phyloP scores from a whole-genome alignment of 1,140 invertebrate species.

The Wasmannia auropunctata region DNA sequence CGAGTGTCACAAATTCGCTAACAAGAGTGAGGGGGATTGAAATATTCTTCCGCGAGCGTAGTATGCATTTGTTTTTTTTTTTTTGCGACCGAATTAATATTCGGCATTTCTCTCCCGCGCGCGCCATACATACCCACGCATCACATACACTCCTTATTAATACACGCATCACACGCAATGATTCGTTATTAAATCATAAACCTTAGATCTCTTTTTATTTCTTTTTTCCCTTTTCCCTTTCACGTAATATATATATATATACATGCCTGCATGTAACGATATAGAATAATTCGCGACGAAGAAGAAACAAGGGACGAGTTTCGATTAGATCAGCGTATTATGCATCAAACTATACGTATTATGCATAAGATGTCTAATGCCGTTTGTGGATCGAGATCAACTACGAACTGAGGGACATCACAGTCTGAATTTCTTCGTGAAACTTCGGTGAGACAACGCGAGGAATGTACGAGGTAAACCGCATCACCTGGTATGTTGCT shows the following conservation, averaged over 20 bases:
- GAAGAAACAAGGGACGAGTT: constrained; percentile 30
- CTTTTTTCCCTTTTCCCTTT: not conserved
- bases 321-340: constrained; percentile 21
- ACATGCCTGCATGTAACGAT: constrained; percentile 68
- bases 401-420: constrained; percentile 37
- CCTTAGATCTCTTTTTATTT: not conserved
- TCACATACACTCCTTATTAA: not conserved
- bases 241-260: too few species aligned
- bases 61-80: constrained; percentile 17
- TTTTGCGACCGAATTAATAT: not conserved
- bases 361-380: constrained; percentile 36
- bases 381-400: constrained; percentile 48
- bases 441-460: not conserved
- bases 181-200: constrained; percentile 40
- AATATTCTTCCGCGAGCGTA: not conserved
- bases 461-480: not conserved
- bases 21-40: not conserved
- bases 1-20: not conserved
- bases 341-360: constrained; percentile 22
- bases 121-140: not conserved
- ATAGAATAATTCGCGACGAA: constrained; percentile 27
- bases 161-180: constrained; percentile 10
- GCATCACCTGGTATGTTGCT: not conserved
- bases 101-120: not conserved
- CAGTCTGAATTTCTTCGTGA: constrained; percentile 31